Percentiles rank a stretch among this genome's conserved stretches.
These are phyloP conservation scores for Vanacampus margaritifer DNA, from an alignment of 2,113 vertebrate genomes.

Conservation along the genomic window DNA sequence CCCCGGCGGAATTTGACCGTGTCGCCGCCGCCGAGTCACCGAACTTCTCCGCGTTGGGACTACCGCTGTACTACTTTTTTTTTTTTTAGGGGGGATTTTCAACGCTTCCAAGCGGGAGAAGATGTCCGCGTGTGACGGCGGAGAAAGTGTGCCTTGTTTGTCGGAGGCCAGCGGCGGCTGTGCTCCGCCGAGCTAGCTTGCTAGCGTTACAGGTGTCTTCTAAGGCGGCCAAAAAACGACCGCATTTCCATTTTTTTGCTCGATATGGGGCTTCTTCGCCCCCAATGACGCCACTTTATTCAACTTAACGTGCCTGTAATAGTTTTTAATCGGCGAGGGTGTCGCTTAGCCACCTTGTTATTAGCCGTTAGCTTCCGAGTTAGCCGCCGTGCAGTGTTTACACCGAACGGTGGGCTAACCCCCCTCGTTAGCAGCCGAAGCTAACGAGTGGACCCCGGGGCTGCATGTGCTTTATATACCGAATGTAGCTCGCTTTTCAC, in stretches of 20 bases:
- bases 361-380: constrained; percentile 55
- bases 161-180: constrained; percentile 69
- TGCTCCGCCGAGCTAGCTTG: constrained; percentile 43
- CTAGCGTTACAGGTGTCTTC: constrained; percentile 63
- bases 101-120: constrained; percentile 36
- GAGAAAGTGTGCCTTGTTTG: constrained; percentile 67
- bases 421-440: constrained; percentile 47
- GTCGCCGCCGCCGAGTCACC: not conserved
- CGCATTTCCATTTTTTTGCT: constrained; percentile 33
- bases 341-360: constrained; percentile 58
- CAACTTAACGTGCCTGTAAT: constrained; percentile 37
- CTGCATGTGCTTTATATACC: constrained; percentile 60
- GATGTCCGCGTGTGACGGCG: constrained; percentile 54
- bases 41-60: not conserved
- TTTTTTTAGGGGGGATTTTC: constrained; percentile 13
- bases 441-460: constrained; percentile 60
- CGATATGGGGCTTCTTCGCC: not conserved
- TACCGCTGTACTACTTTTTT: not conserved
- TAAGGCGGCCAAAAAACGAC: constrained; percentile 34
- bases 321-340: constrained; percentile 24
- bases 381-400: constrained; percentile 62
- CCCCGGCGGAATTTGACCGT: not conserved
- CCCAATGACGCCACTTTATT: constrained; percentile 16
- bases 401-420: constrained; percentile 45
- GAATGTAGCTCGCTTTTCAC: constrained; percentile 20